These are phyloP conservation scores for Tineola bisselliella DNA, from an alignment of 2,888 invertebrate genomes.

Conservation along the genomic window DNA sequence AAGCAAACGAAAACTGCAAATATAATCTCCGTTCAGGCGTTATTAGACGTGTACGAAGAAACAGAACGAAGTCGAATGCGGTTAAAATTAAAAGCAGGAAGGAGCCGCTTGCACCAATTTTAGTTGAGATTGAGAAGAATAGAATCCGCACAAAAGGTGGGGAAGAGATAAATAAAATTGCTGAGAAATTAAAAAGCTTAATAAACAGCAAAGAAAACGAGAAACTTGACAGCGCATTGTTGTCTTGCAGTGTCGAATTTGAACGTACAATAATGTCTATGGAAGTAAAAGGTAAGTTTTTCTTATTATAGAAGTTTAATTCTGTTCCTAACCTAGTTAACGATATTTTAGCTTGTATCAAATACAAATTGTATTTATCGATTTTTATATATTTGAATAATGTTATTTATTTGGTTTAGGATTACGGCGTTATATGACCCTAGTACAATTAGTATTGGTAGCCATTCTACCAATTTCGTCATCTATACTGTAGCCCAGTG, in stretches of 20 bases:
- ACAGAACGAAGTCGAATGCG: background rate
- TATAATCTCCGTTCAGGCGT: slow-evolving; percentile 22
- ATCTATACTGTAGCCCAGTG: too few relatives aligned
- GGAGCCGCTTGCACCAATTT: slow-evolving; percentile 39
- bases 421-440: too few relatives aligned
- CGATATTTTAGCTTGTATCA: too few relatives aligned
- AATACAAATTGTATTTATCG: too few relatives aligned
- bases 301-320: too few relatives aligned
- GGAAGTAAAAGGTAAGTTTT: background rate
- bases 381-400: too few relatives aligned
- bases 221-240: slow-evolving; percentile 38
- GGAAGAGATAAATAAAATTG: slow-evolving; percentile 56
- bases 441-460: too few relatives aligned
- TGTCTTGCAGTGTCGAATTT: slow-evolving; percentile 47
- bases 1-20: background rate
- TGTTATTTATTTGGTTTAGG: too few relatives aligned
- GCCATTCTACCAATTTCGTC: too few relatives aligned
- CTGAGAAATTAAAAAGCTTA: slow-evolving; percentile 51
- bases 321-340: too few relatives aligned
- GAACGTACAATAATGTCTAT: slow-evolving; percentile 18
- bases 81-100: background rate
- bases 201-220: slow-evolving; percentile 35
- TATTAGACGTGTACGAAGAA: background rate
- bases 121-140: slow-evolving; percentile 49
- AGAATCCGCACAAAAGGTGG: slow-evolving; percentile 25